Base-by-base conservation (phyloP, 1,140 invertebrate species). In the Magallana gigas region DNA sequence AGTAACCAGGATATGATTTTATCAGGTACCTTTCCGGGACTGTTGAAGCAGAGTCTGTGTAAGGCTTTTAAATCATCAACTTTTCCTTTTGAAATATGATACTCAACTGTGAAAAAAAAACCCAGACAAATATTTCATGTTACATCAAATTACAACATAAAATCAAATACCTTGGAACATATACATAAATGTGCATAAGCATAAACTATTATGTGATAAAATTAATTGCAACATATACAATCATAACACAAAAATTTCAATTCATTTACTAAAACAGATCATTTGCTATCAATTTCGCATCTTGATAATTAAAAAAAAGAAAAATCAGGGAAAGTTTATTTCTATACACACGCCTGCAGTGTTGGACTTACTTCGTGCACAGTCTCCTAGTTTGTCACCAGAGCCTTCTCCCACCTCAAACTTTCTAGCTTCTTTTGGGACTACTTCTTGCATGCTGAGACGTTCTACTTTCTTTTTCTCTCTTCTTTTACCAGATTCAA, bases 391-490 rank as follows among this genome's bases (percentile, higher is more conserved):
- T 89, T 94, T 93, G 57, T 83, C 85, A 36, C 95, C 95, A n/a
- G 82, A 85, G 12, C 95, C 95, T 90, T 94, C 93, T 80, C 91
- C 91, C 86, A 95, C 92, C 81, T 95, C 93, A 3, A 92, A 71
- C 68, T 93, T 91, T 88, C 94, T 94, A 57, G 93, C 92, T 71
- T 91, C 90, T 82, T 57, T 92, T 84, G 84, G 88, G 88, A 86
- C 86, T 36, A 82, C 64, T 57, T 90, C 88, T 64, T 92, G 92
- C 64, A 94, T 88, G 64, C 92, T 92, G 29, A 95, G 91, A 36
- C 95, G 90, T 81, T 95, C 93, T 5, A 94, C 94, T 87, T 95
- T 95, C 90, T 94, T 95, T 60, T 94, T 93, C 85, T 95, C 94
- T 9, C 68, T 23, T 84, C 95, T 93, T 90, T 91, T 94, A 83